Evolutionary conservation across 2,888 invertebrate species (phyloP), one percentile per base, ranked within the genome.

Genomic region (Cheilosia vulpina): DNA sequence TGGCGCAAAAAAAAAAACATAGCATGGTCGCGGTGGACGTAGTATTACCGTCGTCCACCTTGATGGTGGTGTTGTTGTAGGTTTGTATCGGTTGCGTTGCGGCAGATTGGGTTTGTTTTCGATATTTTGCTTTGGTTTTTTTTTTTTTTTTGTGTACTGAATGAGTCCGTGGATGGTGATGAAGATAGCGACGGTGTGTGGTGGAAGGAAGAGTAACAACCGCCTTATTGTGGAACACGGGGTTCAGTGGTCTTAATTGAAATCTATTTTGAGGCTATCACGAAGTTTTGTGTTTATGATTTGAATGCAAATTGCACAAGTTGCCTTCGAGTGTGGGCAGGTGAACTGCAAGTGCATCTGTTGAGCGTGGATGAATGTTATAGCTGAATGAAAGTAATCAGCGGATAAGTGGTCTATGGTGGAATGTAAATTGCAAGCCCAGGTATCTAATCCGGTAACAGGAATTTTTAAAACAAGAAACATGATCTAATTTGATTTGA

Each of bases 251-350:
- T 81, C 85, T 80, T 81, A 85, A 81, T 85, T 81, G 62, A 24
- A 81, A 72, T 81, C 81, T 85, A 85, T 85, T 85, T 85, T 63
- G 81, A 85, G 85, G 65, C 81, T 76, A 85, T 80, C 85, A 85
- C 76, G 81, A 77, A 66, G 72, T 79, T 62, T 81, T 72, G 45
- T 57, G 62, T 72, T 63, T 77, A 72, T 71, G 71, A 85, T 72
- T 81, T 76, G 76, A 76, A 81, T 85, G 71, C 66, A 76, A 85
- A 85, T 81, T 69, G 62, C 57, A 75, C 17, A 50, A 41, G 27
- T 41, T 50, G 58, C 24, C 4, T 82, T 71, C 34, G 43, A 65
- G 52, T 38, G 77, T 66, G 79, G 71, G 77, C 77, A 73, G 83
- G 78, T 72, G 78, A 65, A 60, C 55, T 62, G 43, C 5, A 63